A percentile compares a stretch with the other conserved stretches of the same genome.
phyloP scores from a whole-genome alignment of 2,113 vertebrate species.

The Choloepus hoffmanni region DNA sequence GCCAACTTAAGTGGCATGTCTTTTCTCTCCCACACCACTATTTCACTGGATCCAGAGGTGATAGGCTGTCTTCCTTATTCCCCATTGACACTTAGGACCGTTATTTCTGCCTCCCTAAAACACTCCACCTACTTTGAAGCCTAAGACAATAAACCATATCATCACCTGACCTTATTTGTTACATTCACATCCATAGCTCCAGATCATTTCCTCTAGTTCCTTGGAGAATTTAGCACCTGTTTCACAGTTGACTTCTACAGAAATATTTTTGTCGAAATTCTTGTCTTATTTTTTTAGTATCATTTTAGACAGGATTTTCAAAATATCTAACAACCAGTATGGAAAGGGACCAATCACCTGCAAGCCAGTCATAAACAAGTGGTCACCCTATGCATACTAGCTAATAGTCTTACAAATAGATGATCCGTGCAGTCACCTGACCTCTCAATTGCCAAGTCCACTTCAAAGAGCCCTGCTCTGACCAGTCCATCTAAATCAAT shows the following conservation, averaged over 20 bases:
- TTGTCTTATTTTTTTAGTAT: background rate
- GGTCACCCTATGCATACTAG: background rate
- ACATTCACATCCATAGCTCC: background rate
- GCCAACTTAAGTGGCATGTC: background rate
- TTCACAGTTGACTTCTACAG: conserved; percentile 1
- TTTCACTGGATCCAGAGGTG: background rate
- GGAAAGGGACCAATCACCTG: background rate
- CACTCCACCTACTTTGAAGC: background rate
- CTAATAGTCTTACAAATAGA: background rate
- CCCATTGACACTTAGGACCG: background rate
- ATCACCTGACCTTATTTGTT: background rate
- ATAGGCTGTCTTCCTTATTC: background rate
- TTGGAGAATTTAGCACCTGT: background rate
- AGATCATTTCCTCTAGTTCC: background rate
- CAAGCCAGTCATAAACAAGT: background rate
- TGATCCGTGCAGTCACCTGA: background rate
- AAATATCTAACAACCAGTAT: conserved; percentile 16
- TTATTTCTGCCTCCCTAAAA: background rate
- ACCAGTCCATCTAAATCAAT: background rate
- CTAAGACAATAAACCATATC: background rate
- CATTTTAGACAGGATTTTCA: background rate
- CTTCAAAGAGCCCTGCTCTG: background rate
- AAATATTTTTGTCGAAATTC: background rate
- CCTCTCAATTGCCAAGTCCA: background rate
- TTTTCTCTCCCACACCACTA: background rate